Evolutionary conservation across 2,888 invertebrate species (phyloP), one percentile per base, ranked within the genome.

Genomic region (Pyralis farinalis): DNA sequence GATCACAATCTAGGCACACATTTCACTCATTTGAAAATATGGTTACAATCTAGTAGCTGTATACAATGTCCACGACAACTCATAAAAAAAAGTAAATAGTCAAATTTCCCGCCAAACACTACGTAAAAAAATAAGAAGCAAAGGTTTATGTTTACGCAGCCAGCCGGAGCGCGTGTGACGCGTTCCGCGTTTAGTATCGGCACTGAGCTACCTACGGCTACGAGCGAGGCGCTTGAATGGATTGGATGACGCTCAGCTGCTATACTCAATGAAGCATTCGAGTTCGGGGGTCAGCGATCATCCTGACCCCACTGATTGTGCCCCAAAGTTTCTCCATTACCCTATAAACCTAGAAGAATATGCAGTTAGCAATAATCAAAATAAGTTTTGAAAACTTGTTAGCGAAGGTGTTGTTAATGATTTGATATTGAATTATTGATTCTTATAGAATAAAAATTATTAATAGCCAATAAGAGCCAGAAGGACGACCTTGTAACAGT

Each of bases 191-290:
- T 85, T 83, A 71, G 78, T 69, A 75, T 70, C 75, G 73, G 71
- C 79, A 85, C 84, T 84, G 84, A 82, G 70, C 75, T 63, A 59
- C 67, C 75, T 63, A 59, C 67, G 68, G 61, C 65, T 69, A 63
- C 55, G 53, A 62, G 58, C 58, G 57, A 50, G 57, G 54, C 63
- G 68, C 63, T 68, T 82, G 73, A 84, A 79, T 82, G 84, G 71
- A 67, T 70, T n/a, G n/a, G 71, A 60, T 64, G 66, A 59, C 55
- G 73, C 76, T 75, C 83, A 81, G 77, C 81, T 82, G 81, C 68
- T 75, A 72, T 75, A 71, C 83, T 86, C 86, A 86, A 85, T 88
- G 87, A 84, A 84, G 73, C 82, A 80, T 75, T 72, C 68, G 71
- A 77, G 86, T 84, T 84, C 86, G 82, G 74, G 84, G 87, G 87